Conservation (phyloP, 2,113 vertebrate species). For the Odocoileus hemionus region DNA sequence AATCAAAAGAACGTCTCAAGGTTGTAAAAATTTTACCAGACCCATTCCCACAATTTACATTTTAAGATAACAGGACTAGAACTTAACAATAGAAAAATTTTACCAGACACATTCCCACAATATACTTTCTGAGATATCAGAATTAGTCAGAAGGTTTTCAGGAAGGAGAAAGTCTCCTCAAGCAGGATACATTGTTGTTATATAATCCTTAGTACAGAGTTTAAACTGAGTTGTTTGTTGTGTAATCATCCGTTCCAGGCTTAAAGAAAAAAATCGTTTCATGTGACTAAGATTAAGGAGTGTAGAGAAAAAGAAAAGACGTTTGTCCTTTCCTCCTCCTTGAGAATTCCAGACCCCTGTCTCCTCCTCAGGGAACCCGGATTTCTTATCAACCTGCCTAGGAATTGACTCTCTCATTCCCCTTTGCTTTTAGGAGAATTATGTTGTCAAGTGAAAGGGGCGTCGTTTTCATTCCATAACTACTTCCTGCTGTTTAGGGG, state of each 20-base stretch:
- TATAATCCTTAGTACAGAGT: not conserved
- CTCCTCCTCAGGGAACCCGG: not conserved
- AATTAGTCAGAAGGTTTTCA: not conserved
- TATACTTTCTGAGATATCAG: not conserved
- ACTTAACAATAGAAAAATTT: not conserved
- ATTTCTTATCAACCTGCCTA: not conserved
- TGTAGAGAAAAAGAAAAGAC: not conserved
- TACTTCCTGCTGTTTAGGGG: not conserved
- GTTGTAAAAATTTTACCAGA: not conserved
- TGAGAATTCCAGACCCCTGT: not conserved
- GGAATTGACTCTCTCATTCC: not conserved
- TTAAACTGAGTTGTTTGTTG: not conserved
- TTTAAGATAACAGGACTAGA: not conserved
- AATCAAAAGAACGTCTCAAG: not conserved
- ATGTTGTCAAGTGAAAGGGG: not conserved
- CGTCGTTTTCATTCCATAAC: not conserved
- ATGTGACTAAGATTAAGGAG: not conserved
- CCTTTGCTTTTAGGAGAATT: not conserved
- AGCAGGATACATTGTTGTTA: not conserved
- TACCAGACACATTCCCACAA: not conserved
- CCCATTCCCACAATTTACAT: not conserved
- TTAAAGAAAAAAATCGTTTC: not conserved
- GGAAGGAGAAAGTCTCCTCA: not conserved
- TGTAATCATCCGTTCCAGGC: not conserved
- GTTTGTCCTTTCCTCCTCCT: not conserved